These are phyloP conservation scores for Smutsia temminckii DNA, from an alignment of 2,797 vertebrate species.

Conservation along the genomic window DNA sequence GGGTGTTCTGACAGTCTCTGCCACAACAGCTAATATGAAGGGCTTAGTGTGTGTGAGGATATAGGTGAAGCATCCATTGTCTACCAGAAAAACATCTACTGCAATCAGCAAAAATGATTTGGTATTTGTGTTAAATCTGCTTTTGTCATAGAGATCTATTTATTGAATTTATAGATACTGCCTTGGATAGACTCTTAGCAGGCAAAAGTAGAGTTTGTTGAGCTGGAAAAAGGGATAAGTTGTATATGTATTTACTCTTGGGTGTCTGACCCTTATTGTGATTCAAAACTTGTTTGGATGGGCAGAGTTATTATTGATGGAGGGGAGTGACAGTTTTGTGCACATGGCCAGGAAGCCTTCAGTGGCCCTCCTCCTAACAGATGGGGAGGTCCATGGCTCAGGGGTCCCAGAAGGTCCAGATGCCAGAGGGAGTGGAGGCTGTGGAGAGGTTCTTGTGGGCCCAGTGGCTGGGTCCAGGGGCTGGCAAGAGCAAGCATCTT, in stretches of 20 bases:
- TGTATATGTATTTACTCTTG: not conserved
- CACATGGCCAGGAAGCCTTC: not conserved
- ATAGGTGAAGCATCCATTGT: not conserved
- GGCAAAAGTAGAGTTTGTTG: not conserved
- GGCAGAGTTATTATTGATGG: not conserved
- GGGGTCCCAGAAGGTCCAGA: not conserved
- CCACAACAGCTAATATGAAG: not conserved
- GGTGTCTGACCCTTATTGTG: not conserved
- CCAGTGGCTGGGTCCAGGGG: not conserved
- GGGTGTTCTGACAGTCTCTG: not conserved
- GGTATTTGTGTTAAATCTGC: not conserved
- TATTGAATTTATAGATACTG: constrained; percentile 26
- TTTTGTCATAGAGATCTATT: not conserved
- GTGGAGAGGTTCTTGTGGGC: not conserved
- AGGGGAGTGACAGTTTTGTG: not conserved
- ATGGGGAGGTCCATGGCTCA: not conserved
- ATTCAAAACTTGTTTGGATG: constrained; percentile 13
- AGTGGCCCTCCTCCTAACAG: not conserved
- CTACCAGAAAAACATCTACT: not conserved
- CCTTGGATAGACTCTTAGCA: not conserved
- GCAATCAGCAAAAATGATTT: not conserved
- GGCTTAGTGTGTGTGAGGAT: not conserved
- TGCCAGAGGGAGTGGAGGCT: not conserved
- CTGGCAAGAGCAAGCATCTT: not conserved
- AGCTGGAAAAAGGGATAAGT: not conserved